Evolutionary conservation across 2,113 vertebrate genomes (phyloP), one percentile per base, ranked within the genome.

Genomic region (Delphinus delphis): DNA sequence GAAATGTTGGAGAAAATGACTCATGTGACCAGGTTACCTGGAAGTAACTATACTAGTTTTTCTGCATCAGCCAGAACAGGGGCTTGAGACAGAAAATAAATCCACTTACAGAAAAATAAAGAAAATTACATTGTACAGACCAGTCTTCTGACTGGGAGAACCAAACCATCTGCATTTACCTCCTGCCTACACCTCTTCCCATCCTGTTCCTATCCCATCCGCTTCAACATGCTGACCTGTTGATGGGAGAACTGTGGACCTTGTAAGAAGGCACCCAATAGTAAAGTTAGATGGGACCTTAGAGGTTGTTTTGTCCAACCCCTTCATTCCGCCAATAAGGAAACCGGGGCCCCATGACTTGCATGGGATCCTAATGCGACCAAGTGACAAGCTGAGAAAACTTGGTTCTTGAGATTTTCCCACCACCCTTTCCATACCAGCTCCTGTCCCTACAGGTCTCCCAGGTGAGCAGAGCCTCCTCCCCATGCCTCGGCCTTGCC

Each of bases 51-150:
- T 3, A 67, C 81, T 81, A 33, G 38, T 44, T 86, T 77, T 74
- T 82, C 83, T 47, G 33, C 50, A 53, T 90, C 85, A 70, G 33
- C 77, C 33, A 85, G 77, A 83, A 79, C 1, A 6, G 88, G 38
- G n/a, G 1, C 20, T 88, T 44, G 44, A 86, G 90, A 94, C 14
- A 65, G 74, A 88, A 96, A 97, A 90, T 31, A 87, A 92, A 62
- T 15, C 13, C 41, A 44, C 33, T 90, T 76, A 74, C 50, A 89
- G 87, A 55, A 90, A 70, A 94, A 38, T 25, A 65, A 74, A 87
- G 80, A 50, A 55, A 84, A 62, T 38, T 14, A 44, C 70, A 65
- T 31, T 62, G 28, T 23, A 23, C 7, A 62, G 4, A 9, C 44
- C 36, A 28, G 80, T 36, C 53, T 71, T 95, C 71, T 8, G 5